A percentile compares a stretch with the other conserved stretches of the same genome.
Evolutionary conservation across 2,797 vertebrate species (phyloP).

Genomic region (Muscicapa comitata): DNA sequence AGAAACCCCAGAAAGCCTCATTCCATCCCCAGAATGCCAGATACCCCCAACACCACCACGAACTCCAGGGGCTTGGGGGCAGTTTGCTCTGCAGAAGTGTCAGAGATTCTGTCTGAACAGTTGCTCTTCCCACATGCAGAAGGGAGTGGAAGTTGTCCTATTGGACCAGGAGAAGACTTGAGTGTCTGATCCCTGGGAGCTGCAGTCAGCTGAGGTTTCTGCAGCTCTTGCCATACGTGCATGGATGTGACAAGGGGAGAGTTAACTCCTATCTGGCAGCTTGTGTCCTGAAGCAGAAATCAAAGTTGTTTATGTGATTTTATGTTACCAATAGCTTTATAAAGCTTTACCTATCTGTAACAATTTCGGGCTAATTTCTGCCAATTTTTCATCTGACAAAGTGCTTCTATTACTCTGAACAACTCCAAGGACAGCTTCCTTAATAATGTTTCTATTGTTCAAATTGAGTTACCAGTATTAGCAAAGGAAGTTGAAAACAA

Average conservation of each 20-base stretch:
- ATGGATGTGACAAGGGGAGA: not conserved
- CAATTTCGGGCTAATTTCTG: not conserved
- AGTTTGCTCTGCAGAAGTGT: not conserved
- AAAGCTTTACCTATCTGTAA: not conserved
- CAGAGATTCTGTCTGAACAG: not conserved
- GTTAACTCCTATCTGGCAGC: not conserved
- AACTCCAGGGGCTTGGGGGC: accelerated
- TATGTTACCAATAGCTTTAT: not conserved
- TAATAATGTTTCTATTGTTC: not conserved
- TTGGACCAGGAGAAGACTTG: not conserved
- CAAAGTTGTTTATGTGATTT: not conserved
- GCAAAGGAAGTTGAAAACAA: not conserved
- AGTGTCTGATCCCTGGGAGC: not conserved
- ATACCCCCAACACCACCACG: no score
- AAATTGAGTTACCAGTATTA: not conserved
- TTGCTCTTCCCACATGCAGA: not conserved
- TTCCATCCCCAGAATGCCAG: not conserved
- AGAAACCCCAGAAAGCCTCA: not conserved
- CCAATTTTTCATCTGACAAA: not conserved
- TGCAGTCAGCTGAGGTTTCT: not conserved
- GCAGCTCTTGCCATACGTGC: accelerated
- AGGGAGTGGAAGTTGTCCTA: accelerated
- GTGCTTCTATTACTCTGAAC: not conserved
- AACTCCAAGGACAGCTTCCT: not conserved
- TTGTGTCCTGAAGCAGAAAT: not conserved